Evolutionary conservation across 35 echinoderm and acorn worm species (phyloP).

Genomic region (Lytechinus variegatus): DNA sequence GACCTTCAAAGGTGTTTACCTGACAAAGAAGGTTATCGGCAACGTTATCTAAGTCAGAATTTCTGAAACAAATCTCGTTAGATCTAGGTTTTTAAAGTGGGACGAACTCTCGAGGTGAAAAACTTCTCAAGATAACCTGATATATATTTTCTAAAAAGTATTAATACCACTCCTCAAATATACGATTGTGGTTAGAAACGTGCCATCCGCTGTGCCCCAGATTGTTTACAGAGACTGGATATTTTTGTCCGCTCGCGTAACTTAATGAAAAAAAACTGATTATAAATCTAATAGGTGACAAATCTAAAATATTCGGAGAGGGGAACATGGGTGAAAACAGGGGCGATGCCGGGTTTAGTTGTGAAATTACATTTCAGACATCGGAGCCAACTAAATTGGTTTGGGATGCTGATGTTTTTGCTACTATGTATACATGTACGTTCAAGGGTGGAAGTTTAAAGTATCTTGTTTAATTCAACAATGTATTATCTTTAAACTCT

Average conservation of each 20-base stretch:
- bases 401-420: not conserved
- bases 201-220: not conserved
- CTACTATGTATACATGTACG: too few relatives aligned
- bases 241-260: not conserved
- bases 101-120: not conserved
- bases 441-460: not conserved
- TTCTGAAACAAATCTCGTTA: not conserved
- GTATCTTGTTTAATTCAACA: too few relatives aligned
- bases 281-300: not conserved
- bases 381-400: not conserved
- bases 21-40: not conserved
- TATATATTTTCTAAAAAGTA: not conserved
- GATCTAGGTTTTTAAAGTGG: constrained; percentile 2
- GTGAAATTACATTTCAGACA: not conserved
- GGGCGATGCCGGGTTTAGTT: not conserved
- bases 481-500: too few relatives aligned
- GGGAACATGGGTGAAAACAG: not conserved
- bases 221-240: not conserved
- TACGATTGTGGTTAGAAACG: not conserved
- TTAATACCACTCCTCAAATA: not conserved
- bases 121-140: not conserved
- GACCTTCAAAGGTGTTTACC: not conserved
- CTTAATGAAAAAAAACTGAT: not conserved
- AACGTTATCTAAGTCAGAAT: not conserved
- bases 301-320: not conserved